Evolutionary conservation across 2,113 vertebrate species (phyloP), one percentile per base, ranked within the genome.

Genomic region (Puffinus mauretanicus): DNA sequence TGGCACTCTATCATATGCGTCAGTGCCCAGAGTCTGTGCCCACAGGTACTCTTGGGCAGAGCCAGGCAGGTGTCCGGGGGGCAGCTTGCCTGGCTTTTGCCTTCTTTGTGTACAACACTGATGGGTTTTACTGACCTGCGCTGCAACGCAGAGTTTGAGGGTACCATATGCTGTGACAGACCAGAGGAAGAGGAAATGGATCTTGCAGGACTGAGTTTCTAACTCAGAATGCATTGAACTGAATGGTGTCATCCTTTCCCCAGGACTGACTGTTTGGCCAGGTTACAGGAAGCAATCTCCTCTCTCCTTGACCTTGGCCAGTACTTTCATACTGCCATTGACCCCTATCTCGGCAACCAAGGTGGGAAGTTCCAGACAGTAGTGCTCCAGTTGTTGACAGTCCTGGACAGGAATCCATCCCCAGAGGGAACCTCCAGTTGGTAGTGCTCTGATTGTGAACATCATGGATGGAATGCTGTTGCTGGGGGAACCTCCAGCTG

Each of bases 71-170:
- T 36, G 18, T 15, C 13, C 0, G 0, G 17, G 9, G 21, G 7
- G 13, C 29, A 47, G 71, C 54, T n/a, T 40, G 24, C 40, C 24
- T 67, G 42, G 12, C 10, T 62, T 89, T 77, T 49, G 14, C 44
- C 42, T 58, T 19, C 38, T 76, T 76, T 36, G 27, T 5, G 52
- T 34, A 24, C 3, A 0, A 30, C n/a, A 55, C 7, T 6, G 14
- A 34, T 34, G 18, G 62, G 18, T 10, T 46, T 77, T 69, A 64
- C 2, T 40, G 49, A 60, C 38, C 1, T 54, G 20, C 32, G 20
- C 71, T 47, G 42, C 47, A 61, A 24, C 0, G 8, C 1, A 7
- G 10, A 1, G 3, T 49, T 62, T 5, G 2, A 88, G 20, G 36
- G 24, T 42, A 36, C 42, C 17, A 12, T 11, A 22, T 14, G 61